Percentiles rank a stretch among this genome's conserved stretches.
Conservation (phyloP, 2,797 vertebrate genomes). For the Dermochelys coriacea region DNA sequence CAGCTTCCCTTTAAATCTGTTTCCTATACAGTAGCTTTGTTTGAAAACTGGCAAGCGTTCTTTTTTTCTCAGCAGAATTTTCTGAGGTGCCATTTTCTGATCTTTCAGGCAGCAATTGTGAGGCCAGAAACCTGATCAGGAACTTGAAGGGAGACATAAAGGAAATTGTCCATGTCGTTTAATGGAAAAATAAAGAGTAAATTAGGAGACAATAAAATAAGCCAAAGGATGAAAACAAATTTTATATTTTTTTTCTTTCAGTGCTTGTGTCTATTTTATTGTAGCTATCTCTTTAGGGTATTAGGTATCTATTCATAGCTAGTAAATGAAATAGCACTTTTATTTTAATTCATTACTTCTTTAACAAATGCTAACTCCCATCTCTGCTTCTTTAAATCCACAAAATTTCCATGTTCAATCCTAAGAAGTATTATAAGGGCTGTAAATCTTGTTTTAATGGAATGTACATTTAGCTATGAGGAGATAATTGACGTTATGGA, state of each 20-base stretch:
- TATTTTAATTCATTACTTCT: slow-evolving; percentile 71
- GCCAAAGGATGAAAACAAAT: slow-evolving; percentile 43
- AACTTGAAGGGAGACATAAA: slow-evolving; percentile 25
- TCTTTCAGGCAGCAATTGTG: slow-evolving; percentile 43
- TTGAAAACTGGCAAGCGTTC: slow-evolving; percentile 61
- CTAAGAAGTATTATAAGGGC: slow-evolving; percentile 77
- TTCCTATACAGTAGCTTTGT: slow-evolving; percentile 60
- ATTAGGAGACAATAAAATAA: slow-evolving; percentile 61
- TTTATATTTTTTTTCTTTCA: not conserved
- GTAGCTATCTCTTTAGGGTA: slow-evolving; percentile 56
- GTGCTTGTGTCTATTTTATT: slow-evolving; percentile 38
- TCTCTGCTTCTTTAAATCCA: slow-evolving; percentile 78
- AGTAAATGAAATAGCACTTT: slow-evolving; percentile 68
- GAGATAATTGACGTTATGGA: slow-evolving; percentile 87
- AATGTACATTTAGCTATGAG: slow-evolving; percentile 86
- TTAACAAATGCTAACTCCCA: slow-evolving; percentile 66
- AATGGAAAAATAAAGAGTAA: slow-evolving; percentile 53
- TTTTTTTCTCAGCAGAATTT: slow-evolving; percentile 17
- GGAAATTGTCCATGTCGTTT: slow-evolving; percentile 48
- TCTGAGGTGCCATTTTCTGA: slow-evolving; percentile 47
- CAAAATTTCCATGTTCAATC: slow-evolving; percentile 75
- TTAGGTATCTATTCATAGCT: slow-evolving; percentile 63
- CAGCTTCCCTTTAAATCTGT: slow-evolving; percentile 61
- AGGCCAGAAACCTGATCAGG: slow-evolving; percentile 29
- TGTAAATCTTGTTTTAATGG: slow-evolving; percentile 84